phyloP scores from a whole-genome alignment of 2,113 vertebrate species.

The Phyllostomus discolor region DNA sequence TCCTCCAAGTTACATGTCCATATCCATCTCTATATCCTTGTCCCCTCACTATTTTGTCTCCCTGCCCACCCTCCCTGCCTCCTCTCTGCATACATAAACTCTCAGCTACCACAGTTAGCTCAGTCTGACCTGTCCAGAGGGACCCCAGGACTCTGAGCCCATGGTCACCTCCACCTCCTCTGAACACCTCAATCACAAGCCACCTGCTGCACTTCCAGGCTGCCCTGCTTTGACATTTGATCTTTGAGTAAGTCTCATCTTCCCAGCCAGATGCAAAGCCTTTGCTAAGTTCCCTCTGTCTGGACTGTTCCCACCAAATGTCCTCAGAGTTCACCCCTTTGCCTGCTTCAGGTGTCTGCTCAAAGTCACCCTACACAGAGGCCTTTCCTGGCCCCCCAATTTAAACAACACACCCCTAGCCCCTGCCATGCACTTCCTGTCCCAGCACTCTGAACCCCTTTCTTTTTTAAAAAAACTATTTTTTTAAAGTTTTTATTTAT shows the following conservation, averaged over 20 bases:
- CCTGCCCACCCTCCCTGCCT: too few relatives aligned
- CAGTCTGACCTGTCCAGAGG: neutral
- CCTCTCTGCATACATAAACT: neutral
- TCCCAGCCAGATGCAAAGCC: neutral
- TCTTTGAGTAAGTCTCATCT: neutral
- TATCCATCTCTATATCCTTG: neutral
- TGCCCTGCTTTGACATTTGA: too few relatives aligned
- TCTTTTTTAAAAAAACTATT: too few relatives aligned
- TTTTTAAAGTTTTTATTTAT: too few relatives aligned
- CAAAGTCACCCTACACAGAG: too few relatives aligned
- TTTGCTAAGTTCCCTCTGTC: neutral
- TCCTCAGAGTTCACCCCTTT: neutral
- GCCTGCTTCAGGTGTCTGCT: neutral
- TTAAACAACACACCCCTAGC: too few relatives aligned
- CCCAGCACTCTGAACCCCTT: neutral
- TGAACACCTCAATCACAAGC: neutral
- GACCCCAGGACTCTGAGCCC: neutral
- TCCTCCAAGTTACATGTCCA: neutral
- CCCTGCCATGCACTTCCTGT: fast-evolving
- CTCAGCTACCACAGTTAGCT: neutral
- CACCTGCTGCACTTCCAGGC: neutral
- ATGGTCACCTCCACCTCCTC: neutral
- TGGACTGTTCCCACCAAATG: too few relatives aligned
- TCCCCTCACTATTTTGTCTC: neutral
- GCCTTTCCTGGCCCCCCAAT: neutral